phyloP scores from a whole-genome alignment of 53 echinoderm and acorn worm species.

The Echinarachnius parma region DNA sequence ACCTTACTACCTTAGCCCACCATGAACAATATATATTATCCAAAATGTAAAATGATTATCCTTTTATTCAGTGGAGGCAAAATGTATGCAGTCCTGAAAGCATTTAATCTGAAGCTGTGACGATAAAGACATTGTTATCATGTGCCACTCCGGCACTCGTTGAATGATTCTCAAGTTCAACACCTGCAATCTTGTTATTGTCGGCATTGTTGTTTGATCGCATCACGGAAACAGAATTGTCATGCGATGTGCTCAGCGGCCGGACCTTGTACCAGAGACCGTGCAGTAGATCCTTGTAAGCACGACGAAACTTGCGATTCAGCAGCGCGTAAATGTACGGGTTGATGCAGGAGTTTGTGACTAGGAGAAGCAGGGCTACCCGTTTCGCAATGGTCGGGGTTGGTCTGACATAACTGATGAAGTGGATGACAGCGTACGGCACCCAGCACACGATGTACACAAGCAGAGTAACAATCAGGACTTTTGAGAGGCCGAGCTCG shows the following conservation, averaged over 20 bases:
- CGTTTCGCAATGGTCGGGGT: background rate
- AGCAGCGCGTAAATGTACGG: slow-evolving; percentile 36
- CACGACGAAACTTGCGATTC: slow-evolving; percentile 30
- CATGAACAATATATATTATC: too few species aligned
- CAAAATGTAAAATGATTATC: too few species aligned
- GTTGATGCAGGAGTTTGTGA: slow-evolving; percentile 34
- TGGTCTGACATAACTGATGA: background rate
- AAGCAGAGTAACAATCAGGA: slow-evolving; percentile 33
- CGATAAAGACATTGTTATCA: slow-evolving; percentile 14
- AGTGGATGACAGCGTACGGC: slow-evolving; percentile 16
- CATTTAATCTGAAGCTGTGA: slow-evolving; percentile 20
- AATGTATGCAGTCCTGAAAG: too few species aligned
- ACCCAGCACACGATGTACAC: slow-evolving; percentile 46
- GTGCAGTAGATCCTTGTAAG: slow-evolving; percentile 14
- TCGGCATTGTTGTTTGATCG: background rate
- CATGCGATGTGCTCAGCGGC: background rate
- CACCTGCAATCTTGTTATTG: slow-evolving; percentile 5
- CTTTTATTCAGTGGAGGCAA: too few species aligned
- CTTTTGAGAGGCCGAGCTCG: slow-evolving; percentile 27
- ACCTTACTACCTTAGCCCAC: too few species aligned
- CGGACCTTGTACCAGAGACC: slow-evolving; percentile 24
- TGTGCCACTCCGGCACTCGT: background rate
- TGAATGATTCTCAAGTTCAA: slow-evolving; percentile 3
- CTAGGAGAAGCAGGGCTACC: slow-evolving; percentile 15
- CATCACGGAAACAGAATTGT: background rate